Base-by-base conservation (phyloP, 2,113 vertebrate genomes). In the Passer montanus region DNA sequence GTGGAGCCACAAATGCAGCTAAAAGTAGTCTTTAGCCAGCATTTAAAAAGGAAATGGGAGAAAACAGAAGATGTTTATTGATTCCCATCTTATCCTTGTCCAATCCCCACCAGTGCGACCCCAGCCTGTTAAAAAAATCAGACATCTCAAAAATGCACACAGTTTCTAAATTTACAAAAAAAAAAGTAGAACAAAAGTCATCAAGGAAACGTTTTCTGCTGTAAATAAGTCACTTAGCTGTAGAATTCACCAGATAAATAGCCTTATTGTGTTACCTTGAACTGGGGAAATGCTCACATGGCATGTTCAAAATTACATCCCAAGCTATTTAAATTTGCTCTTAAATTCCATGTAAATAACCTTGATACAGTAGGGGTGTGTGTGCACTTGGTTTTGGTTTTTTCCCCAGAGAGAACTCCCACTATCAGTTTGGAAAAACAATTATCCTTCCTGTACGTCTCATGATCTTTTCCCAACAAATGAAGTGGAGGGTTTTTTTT, bases 351-450 rank as follows among this genome's bases (percentile, higher is more conserved):
- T 27, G 9, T 17, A 78, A 92, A 92, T 58, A 86, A 72, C 18
- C 43, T 58, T 60, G 31, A 22, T 30, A 35, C 2, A 1, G 8
- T 64, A 21, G 22, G 18, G 31, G 7, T 0, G 9, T 4, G 4
- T 7, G 4, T 33, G 11, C 33, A 19, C 39, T 86, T 77, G 35
- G 4, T 55, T 86, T 80, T 39, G 11, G 2, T 11, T 43, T 88
- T 81, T 22, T 76, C 50, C 80, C 44, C 14, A 11, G 59, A 75
- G 73, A 68, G 2, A 78, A 46, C 37, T 92, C 52, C 41, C 23
- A 58, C 37, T 73, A 82, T 82, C 62, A 91, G 24, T 88, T 90
- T 90, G 82, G 84, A 87, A 95, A 90, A 95, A 92, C 28, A 93
- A 88, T 69, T 79, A 72, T 62, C 55, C n/a, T 87, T 78, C 62